A percentile compares a stretch with the other conserved stretches of the same genome.
Conservation (phyloP, 2,113 vertebrate genomes). For the Forbesichthys agassizii region DNA sequence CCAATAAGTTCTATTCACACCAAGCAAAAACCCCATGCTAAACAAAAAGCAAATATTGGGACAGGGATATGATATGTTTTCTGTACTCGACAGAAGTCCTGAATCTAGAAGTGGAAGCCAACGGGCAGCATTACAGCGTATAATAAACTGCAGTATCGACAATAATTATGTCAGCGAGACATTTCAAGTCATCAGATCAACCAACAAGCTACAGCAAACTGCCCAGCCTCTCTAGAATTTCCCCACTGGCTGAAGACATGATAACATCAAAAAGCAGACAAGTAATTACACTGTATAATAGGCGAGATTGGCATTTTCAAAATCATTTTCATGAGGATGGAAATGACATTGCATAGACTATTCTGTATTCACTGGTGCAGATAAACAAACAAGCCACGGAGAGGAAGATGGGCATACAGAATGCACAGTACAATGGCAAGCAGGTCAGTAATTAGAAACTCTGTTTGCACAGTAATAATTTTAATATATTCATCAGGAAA, state of each 20-base stretch:
- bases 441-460: conserved; percentile 89
- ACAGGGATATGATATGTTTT: not conserved
- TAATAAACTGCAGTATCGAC: conserved; percentile 24
- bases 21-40: not conserved
- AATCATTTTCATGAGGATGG: conserved; percentile 82
- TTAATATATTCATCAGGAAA: conserved; percentile 89
- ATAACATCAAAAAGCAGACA: conserved; percentile 79
- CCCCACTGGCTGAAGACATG: conserved; percentile 74
- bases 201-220: conserved; percentile 66
- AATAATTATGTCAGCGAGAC: not conserved
- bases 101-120: conserved; percentile 18
- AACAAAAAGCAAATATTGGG: not conserved
- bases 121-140: conserved; percentile 8
- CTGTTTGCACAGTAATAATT: conserved; percentile 89
- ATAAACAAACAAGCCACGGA: conserved; percentile 84
- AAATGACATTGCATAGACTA: conserved; percentile 83
- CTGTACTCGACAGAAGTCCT: not conserved
- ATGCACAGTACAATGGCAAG: conserved; percentile 84
- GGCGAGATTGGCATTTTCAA: conserved; percentile 82
- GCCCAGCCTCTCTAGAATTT: conserved; percentile 72
- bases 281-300: conserved; percentile 82
- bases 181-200: conserved; percentile 46
- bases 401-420: conserved; percentile 69
- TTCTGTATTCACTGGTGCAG: conserved; percentile 84
- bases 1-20: conserved; percentile 23